These are phyloP conservation scores for Phyllotreta cruciferae DNA, from an alignment of 2,888 invertebrate genomes.

Conservation along the genomic window DNA sequence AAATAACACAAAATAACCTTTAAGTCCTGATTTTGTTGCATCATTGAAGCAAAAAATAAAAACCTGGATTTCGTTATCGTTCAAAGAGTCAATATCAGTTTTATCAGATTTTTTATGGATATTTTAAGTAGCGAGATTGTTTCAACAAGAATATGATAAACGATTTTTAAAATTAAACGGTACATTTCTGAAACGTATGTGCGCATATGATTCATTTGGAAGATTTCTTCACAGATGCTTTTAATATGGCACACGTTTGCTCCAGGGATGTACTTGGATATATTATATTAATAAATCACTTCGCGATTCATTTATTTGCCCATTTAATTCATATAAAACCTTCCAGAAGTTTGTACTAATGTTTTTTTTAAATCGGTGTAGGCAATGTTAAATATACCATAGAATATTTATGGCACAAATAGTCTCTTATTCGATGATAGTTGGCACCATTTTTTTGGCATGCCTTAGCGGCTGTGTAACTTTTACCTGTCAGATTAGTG, in stretches of 20 bases:
- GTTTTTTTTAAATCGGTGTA: constrained; percentile 7
- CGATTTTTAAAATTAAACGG: constrained; percentile 1
- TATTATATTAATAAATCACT: not conserved
- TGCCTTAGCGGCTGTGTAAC: constrained; percentile 5
- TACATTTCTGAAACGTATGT: not conserved
- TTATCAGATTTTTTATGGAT: too few relatives aligned
- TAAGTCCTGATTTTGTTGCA: constrained; percentile 2
- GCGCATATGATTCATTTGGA: not conserved
- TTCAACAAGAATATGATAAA: not conserved
- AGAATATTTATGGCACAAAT: constrained; percentile 13
- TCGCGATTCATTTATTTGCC: constrained; percentile 2
- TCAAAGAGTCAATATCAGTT: not conserved
- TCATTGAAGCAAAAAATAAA: constrained; percentile 3
- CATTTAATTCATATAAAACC: constrained; percentile 2
- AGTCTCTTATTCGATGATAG: constrained; percentile 1
- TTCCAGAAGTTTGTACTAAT: not conserved
- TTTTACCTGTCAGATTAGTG: constrained; percentile 5
- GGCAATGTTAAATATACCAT: constrained; percentile 6
- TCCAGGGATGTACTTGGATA: constrained; percentile 5
- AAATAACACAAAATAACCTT: constrained; percentile 11
- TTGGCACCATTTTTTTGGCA: constrained; percentile 27
- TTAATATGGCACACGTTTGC: constrained; percentile 2
- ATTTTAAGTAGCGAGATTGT: too few relatives aligned
- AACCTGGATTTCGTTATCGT: not conserved
- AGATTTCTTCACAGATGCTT: not conserved